phyloP scores from a whole-genome alignment of 2,797 vertebrate species.

The Lophotriccus pileatus region DNA sequence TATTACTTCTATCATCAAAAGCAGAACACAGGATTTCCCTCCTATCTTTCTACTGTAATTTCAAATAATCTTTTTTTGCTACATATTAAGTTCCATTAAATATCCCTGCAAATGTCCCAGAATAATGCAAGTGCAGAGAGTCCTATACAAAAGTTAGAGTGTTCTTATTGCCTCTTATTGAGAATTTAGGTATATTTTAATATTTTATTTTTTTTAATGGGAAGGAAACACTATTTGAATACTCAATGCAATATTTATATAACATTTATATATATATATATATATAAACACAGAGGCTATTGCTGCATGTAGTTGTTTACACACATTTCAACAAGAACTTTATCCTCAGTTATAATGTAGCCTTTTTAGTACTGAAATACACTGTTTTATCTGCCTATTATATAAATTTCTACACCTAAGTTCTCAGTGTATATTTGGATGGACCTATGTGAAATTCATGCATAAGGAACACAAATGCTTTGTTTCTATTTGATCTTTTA shows the following conservation, averaged over 20 bases:
- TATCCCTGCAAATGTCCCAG: slow-evolving; percentile 8
- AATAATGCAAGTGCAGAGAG: not conserved
- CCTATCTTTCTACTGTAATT: not conserved
- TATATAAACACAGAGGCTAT: not conserved
- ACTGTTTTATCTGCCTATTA: not conserved
- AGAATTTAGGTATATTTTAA: not conserved
- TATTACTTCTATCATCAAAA: not conserved
- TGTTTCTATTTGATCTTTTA: not conserved
- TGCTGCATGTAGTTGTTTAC: not conserved
- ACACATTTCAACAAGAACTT: not conserved
- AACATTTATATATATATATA: not conserved
- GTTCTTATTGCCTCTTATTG: not conserved
- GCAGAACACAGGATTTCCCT: not conserved
- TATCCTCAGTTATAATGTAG: not conserved
- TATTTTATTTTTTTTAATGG: not conserved
- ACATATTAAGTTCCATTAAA: not conserved
- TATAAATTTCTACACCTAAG: not conserved
- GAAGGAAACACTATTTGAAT: not conserved
- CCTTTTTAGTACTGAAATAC: not conserved
- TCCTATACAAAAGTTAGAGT: not conserved
- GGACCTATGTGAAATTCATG: not conserved
- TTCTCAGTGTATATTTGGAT: not conserved
- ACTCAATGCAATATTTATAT: not conserved
- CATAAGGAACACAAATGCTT: not conserved
- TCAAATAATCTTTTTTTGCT: not conserved